phyloP scores from a whole-genome alignment of 2,888 invertebrate species.

The Anodontia alba region DNA sequence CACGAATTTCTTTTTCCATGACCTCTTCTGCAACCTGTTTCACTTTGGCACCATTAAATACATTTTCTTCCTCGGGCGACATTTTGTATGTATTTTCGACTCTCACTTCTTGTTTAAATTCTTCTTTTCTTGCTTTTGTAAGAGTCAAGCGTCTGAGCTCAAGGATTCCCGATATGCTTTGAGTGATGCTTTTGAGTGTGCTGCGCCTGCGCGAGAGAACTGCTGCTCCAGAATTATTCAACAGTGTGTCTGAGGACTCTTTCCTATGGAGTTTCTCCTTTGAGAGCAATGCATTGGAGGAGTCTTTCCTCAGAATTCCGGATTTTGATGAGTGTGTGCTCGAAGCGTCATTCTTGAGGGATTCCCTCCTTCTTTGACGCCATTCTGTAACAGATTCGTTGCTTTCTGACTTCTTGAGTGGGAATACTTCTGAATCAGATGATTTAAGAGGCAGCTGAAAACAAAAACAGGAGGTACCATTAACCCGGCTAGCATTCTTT shows the following conservation, averaged over 20 bases:
- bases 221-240: background rate
- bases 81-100: slow-evolving; percentile 66
- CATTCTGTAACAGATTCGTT: background rate
- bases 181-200: slow-evolving; percentile 55
- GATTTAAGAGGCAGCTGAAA: background rate
- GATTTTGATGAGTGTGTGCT: no score
- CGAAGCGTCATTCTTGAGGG: background rate
- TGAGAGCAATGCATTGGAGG: background rate
- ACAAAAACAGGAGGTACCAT: no score
- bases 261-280: background rate
- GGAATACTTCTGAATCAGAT: background rate
- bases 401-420: background rate
- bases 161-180: slow-evolving; percentile 42
- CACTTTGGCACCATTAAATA: slow-evolving; percentile 59
- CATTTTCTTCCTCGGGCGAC: slow-evolving; percentile 57
- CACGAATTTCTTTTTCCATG: slow-evolving; percentile 58
- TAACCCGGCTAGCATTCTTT: no score
- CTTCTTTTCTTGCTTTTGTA: background rate
- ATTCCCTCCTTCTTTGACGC: background rate
- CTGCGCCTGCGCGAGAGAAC: slow-evolving; percentile 42
- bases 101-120: slow-evolving; percentile 6
- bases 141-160: slow-evolving; percentile 32
- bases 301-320: no score
- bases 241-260: background rate
- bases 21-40: slow-evolving; percentile 50